phyloP scores from a whole-genome alignment of 1,140 invertebrate genomes.

The Lasioglossum baleicum region DNA sequence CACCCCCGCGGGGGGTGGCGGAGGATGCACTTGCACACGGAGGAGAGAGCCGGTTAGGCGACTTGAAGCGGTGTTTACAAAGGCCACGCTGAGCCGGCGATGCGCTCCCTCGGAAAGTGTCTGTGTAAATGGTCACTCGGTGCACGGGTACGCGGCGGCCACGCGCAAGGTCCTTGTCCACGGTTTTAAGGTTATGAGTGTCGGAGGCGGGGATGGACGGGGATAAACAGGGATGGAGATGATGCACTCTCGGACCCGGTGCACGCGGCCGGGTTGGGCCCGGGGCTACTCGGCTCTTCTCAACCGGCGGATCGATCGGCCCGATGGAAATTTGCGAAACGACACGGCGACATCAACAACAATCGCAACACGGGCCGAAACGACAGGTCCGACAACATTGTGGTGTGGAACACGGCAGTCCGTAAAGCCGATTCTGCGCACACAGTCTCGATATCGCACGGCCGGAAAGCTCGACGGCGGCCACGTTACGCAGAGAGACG shows the following conservation, averaged over 20 bases:
- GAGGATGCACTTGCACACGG: too few species aligned
- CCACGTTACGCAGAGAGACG: conserved; percentile 54
- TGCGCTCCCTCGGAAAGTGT: background rate
- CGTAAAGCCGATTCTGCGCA: conserved; percentile 60
- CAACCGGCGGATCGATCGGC: conserved; percentile 17
- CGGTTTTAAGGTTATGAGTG: conserved; percentile 34
- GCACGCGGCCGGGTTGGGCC: background rate
- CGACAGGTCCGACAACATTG: conserved; percentile 64
- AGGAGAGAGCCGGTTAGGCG: too few species aligned
- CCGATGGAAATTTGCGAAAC: conserved; percentile 3
- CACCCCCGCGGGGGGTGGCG: background rate
- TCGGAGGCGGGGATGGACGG: too few species aligned
- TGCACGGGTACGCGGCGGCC: conserved; percentile 4
- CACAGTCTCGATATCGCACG: conserved; percentile 37
- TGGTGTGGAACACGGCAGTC: conserved; percentile 47
- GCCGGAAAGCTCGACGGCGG: conserved; percentile 22
- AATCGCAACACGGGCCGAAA: conserved; percentile 59
- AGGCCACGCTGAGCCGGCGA: background rate
- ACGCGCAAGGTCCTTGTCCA: conserved; percentile 19
- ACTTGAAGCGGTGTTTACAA: background rate
- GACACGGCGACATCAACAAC: conserved; percentile 49
- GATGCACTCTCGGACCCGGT: background rate
- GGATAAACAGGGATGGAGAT: background rate
- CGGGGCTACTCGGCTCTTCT: background rate
- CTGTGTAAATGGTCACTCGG: conserved; percentile 16